Percentiles rank a stretch among this genome's conserved stretches.
These are phyloP conservation scores for Melopsittacus undulatus DNA, from an alignment of 2,797 vertebrate species.

Conservation along the genomic window DNA sequence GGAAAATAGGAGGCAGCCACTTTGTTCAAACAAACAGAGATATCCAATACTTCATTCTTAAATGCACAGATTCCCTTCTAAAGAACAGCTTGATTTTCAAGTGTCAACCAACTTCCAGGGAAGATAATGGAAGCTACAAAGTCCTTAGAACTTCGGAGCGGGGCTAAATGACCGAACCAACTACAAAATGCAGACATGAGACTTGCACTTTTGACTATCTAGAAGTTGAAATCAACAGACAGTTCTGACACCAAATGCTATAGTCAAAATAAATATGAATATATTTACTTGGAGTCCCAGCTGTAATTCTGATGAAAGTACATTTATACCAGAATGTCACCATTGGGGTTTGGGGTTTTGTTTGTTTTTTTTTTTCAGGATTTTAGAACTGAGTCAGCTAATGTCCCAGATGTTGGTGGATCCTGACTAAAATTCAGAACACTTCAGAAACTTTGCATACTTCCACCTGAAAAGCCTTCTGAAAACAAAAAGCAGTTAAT, in stretches of 20 bases:
- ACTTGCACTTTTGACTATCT: not conserved
- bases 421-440: not conserved
- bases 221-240: not conserved
- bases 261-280: not conserved
- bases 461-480: not conserved
- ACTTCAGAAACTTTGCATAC: not conserved
- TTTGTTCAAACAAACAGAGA: not conserved
- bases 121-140: not conserved
- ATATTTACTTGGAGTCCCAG: not conserved
- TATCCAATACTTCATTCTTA: not conserved
- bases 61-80: not conserved
- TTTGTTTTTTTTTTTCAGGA: no score
- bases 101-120: not conserved
- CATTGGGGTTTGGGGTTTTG: rapidly evolving
- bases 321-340: not conserved
- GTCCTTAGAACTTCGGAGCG: not conserved
- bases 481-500: not conserved
- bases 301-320: not conserved
- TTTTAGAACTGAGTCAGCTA: not conserved
- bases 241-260: not conserved
- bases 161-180: not conserved
- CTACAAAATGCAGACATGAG: not conserved
- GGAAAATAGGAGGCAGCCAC: not conserved
- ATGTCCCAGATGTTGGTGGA: not conserved
- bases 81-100: not conserved